phyloP scores from a whole-genome alignment of 2,113 vertebrate genomes.

The Trachemys scripta region DNA sequence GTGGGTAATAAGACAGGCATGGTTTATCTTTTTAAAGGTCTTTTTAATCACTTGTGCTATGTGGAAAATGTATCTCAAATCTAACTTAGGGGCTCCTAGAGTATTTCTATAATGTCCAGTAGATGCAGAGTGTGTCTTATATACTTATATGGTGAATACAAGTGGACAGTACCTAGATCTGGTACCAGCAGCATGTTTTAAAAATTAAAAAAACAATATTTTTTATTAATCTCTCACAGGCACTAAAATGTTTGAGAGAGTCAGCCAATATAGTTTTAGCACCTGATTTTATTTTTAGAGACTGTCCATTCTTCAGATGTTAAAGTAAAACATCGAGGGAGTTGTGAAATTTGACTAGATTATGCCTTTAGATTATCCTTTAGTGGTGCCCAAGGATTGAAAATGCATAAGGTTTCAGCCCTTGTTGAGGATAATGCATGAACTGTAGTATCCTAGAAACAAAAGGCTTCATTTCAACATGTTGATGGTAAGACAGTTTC shows the following conservation, averaged over 20 bases:
- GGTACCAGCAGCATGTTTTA: background rate
- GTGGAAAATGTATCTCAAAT: background rate
- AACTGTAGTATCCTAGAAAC: slow-evolving; percentile 22
- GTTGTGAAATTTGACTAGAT: background rate
- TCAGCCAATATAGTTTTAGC: background rate
- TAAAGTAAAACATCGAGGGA: background rate
- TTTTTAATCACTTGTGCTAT: background rate
- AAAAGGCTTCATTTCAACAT: background rate
- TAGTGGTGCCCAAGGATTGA: background rate
- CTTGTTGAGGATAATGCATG: slow-evolving; percentile 12
- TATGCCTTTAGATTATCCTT: background rate
- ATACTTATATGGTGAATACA: background rate
- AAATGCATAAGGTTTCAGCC: slow-evolving; percentile 17
- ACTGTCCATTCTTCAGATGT: background rate
- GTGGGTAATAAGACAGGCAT: background rate
- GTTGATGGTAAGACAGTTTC: slow-evolving; percentile 8
- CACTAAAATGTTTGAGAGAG: background rate
- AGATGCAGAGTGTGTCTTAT: background rate
- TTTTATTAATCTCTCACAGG: background rate
- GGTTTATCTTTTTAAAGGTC: slow-evolving; percentile 29
- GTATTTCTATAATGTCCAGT: background rate
- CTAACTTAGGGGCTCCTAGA: background rate
- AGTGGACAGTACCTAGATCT: background rate
- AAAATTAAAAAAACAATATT: background rate
- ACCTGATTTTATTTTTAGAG: background rate